phyloP scores from a whole-genome alignment of 1,140 invertebrate genomes.

The Patella vulgata region DNA sequence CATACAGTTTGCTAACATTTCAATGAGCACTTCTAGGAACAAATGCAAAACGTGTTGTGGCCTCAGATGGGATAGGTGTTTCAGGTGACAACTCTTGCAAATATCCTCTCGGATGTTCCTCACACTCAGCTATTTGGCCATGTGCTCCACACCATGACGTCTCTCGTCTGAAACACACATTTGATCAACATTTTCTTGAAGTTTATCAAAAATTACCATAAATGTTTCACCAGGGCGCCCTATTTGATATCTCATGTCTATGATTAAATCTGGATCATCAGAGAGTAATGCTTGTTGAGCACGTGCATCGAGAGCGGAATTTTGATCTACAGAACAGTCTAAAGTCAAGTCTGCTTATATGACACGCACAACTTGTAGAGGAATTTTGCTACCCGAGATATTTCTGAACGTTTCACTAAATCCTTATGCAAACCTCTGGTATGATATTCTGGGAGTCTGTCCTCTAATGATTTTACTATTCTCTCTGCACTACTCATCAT shows the following conservation, averaged over 20 bases:
- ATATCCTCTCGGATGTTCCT: conserved; percentile 14
- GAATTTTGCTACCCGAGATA: too few species aligned
- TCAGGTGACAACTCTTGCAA: conserved; percentile 3
- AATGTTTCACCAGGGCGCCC: conserved; percentile 7
- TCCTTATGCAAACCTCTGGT: too few species aligned
- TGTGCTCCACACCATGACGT: conserved; percentile 12
- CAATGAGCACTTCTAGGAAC: conserved; percentile 12
- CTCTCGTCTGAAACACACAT: conserved; percentile 27
- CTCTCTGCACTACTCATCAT: too few species aligned
- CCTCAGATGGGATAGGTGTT: conserved; percentile 7
- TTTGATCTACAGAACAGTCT: neutral
- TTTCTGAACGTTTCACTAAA: too few species aligned
- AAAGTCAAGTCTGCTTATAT: too few species aligned
- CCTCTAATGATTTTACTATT: too few species aligned
- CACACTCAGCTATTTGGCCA: conserved; percentile 25
- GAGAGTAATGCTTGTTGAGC: conserved; percentile 10
- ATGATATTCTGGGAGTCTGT: too few species aligned
- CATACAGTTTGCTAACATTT: conserved; percentile 20
- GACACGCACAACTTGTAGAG: too few species aligned
- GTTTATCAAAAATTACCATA: conserved; percentile 13
- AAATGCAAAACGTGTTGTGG: conserved; percentile 24
- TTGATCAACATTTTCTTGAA: conserved; percentile 12
- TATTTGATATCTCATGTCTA: conserved; percentile 22
- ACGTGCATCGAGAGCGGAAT: conserved; percentile 7
- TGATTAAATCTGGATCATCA: conserved; percentile 20